These are phyloP conservation scores for Callocephalon fimbriatum DNA, from an alignment of 2,113 vertebrate genomes.

Conservation along the genomic window DNA sequence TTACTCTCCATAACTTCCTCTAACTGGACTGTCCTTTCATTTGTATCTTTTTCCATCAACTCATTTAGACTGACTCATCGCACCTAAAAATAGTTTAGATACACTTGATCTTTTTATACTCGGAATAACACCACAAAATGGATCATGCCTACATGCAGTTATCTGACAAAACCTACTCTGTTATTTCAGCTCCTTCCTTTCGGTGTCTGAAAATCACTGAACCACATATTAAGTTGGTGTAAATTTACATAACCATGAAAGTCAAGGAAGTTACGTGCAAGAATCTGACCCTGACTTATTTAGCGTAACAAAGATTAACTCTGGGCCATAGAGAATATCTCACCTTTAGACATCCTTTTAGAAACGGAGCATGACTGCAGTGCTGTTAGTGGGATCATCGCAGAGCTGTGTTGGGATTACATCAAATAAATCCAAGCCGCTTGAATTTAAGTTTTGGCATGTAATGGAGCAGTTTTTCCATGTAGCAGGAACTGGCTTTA, in stretches of 20 bases:
- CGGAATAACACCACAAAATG: constrained; percentile 1
- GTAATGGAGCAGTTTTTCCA: background rate
- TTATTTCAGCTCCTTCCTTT: constrained; percentile 15
- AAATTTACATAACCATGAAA: background rate
- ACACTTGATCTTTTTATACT: constrained; percentile 31
- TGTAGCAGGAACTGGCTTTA: background rate
- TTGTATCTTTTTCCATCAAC: constrained; percentile 38
- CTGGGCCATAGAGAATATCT: background rate
- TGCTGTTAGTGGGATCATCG: background rate
- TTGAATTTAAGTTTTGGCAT: background rate
- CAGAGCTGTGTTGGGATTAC: background rate
- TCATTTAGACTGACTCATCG: constrained; percentile 12
- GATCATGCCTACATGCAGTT: background rate
- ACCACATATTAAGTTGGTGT: background rate
- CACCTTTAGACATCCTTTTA: background rate
- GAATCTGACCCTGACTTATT: background rate
- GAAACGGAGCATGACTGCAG: background rate
- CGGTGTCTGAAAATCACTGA: background rate
- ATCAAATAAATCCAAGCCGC: background rate
- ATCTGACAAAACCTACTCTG: background rate
- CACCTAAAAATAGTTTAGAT: constrained; percentile 49
- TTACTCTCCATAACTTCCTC: constrained; percentile 32
- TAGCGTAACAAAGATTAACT: background rate
- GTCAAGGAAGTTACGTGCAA: background rate
- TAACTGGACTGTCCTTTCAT: constrained; percentile 19